Evolutionary conservation across 2,888 invertebrate genomes (phyloP), one percentile per base, ranked within the genome.

Genomic region (Microctonus aethiopoides): DNA sequence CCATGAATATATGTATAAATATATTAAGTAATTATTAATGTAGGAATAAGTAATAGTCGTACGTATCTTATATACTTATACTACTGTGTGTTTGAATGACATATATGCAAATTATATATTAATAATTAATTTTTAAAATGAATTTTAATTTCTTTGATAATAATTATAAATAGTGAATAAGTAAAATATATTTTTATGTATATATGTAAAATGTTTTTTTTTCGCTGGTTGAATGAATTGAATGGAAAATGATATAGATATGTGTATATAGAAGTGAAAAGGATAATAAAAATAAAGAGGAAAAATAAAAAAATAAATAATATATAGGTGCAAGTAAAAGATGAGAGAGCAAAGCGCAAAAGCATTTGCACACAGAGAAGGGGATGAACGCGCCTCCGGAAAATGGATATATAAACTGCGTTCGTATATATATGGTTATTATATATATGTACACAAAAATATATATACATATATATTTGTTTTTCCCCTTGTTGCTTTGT

Each of bases 361-460:
- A 68, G 64, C 67, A 59, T 51, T 9, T 36, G 16, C 29, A 29
- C 52, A 64, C 13, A 63, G 16, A 5, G 6, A 54, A 34, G 29
- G 26, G 57, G 39, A 68, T 66, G 56, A 67, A 22, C 72, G 57
- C 22, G 71, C 74, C 72, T 66, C 72, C 75, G 76, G 75, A 74
- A 76, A 75, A 78, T 75, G 76, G 79, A 80, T 72, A 70, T 80
- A 79, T 79, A 77, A 79, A 80, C 79, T 76, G 74, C 72, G 71
- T 74, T 72, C 71, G 67, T 54, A 69, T 67, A 57, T 34, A 67
- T n/a, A n/a, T n/a, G n/a, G n/a, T n/a, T n/a, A n/a, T n/a, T n/a
- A n/a, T n/a, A n/a, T n/a, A n/a, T n/a, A n/a, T n/a, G n/a, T n/a
- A n/a, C n/a, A n/a, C n/a, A n/a, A n/a, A n/a, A n/a, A 29, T 56